Evolutionary conservation across 2,113 vertebrate species (phyloP).

Genomic region (Catagonus wagneri): DNA sequence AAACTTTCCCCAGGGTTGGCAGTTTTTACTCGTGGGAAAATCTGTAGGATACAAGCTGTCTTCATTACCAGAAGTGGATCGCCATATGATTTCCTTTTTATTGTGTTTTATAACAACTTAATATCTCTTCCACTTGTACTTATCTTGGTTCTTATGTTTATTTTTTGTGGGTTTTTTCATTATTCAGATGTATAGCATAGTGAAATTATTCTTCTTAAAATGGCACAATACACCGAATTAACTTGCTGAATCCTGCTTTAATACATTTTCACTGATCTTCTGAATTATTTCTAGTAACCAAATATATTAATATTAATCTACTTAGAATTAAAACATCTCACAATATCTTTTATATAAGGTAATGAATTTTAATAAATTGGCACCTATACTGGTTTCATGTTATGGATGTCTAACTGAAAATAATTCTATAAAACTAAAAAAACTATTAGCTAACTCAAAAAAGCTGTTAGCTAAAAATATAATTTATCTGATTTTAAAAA

Average conservation of each 20-base stretch:
- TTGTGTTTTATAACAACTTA: background rate
- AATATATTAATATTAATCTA: background rate
- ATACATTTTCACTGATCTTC: background rate
- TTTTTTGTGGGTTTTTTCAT: background rate
- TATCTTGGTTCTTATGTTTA: background rate
- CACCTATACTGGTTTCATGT: background rate
- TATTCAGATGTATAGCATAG: background rate
- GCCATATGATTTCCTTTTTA: background rate
- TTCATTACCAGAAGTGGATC: background rate
- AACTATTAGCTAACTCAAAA: no score
- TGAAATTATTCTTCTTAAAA: slow-evolving; percentile 40
- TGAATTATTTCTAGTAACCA: slow-evolving; percentile 32
- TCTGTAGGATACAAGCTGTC: background rate
- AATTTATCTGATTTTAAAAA: background rate
- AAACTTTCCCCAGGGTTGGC: background rate
- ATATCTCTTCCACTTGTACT: background rate
- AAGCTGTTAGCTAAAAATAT: background rate
- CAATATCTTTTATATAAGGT: background rate
- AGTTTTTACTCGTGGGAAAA: background rate
- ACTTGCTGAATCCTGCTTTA: background rate
- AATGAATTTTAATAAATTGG: slow-evolving; percentile 45
- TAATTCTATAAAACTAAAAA: background rate
- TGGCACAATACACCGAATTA: background rate
- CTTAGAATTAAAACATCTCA: slow-evolving; percentile 19
- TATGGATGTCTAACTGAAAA: background rate